These are phyloP conservation scores for Empidonax alnorum DNA, from an alignment of 2,113 vertebrate species.

Conservation along the genomic window DNA sequence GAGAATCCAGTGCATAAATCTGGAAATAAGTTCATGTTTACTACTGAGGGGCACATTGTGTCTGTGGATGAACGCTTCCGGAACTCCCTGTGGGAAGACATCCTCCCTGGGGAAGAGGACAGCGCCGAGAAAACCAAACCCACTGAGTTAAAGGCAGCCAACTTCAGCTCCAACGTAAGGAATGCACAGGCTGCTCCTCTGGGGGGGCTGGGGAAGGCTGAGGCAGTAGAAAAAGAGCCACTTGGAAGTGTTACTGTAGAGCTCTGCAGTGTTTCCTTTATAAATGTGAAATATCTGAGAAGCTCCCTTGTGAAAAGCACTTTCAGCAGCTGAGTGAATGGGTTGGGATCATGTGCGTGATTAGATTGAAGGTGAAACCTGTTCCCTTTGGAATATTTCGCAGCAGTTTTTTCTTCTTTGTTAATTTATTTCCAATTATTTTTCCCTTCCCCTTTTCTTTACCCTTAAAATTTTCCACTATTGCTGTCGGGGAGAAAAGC, in stretches of 20 bases:
- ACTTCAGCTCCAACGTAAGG: constrained; percentile 89
- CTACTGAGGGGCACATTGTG: constrained; percentile 95
- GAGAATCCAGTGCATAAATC: constrained; percentile 94
- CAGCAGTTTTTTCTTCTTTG: neutral
- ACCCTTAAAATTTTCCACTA: neutral
- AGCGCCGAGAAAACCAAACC: neutral
- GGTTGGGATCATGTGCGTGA: neutral
- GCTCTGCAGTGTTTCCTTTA: neutral
- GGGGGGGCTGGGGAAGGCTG: neutral
- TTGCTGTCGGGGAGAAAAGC: neutral
- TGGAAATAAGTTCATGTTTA: constrained; percentile 94
- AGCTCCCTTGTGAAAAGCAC: neutral
- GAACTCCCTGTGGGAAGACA: constrained; percentile 85
- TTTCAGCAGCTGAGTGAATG: neutral
- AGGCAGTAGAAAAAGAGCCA: neutral
- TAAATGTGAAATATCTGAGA: neutral
- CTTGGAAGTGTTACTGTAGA: too few species aligned
- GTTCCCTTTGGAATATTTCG: neutral
- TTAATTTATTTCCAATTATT: neutral
- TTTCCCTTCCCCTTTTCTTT: neutral
- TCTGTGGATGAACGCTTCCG: constrained; percentile 90
- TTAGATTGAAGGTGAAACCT: neutral
- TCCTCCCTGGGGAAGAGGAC: constrained; percentile 72
- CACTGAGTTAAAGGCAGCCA: constrained; percentile 66
- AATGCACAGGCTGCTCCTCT: accelerated